Percentiles rank a stretch among this genome's conserved stretches.
phyloP scores from a whole-genome alignment of 1,140 invertebrate species.

The Papilio helenus region DNA sequence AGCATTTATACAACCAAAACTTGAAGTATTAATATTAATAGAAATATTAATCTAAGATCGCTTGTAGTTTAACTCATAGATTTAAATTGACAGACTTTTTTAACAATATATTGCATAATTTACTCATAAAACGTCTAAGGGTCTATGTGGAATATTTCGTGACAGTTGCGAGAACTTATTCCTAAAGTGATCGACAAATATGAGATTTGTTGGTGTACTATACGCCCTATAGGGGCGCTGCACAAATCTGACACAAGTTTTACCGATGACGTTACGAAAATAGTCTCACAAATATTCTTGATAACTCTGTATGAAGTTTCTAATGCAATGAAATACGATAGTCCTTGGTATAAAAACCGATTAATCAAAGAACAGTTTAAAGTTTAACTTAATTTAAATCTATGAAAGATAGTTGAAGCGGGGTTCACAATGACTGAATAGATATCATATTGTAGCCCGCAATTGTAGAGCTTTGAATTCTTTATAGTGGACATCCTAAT shows the following conservation, averaged over 20 bases:
- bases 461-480: not conserved
- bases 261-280: no score
- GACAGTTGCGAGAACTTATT: no score
- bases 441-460: not conserved
- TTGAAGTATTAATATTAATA: not conserved
- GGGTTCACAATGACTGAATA: conserved; percentile 20
- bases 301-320: no score
- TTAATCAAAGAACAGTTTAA: not conserved
- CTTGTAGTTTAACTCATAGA: conserved; percentile 22
- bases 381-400: conserved; percentile 8
- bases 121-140: no score
- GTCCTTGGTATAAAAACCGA: no score
- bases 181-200: no score
- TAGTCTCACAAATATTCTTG: no score
- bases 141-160: no score
- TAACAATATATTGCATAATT: not conserved
- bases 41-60: conserved; percentile 9
- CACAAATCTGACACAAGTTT: no score
- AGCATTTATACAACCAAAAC: conserved; percentile 34
- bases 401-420: not conserved
- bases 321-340: no score
- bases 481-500: not conserved
- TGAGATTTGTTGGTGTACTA: no score
- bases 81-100: conserved; percentile 23
- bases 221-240: no score